These are phyloP conservation scores for Buathra laborator DNA, from an alignment of 2,888 invertebrate genomes.

Conservation along the genomic window DNA sequence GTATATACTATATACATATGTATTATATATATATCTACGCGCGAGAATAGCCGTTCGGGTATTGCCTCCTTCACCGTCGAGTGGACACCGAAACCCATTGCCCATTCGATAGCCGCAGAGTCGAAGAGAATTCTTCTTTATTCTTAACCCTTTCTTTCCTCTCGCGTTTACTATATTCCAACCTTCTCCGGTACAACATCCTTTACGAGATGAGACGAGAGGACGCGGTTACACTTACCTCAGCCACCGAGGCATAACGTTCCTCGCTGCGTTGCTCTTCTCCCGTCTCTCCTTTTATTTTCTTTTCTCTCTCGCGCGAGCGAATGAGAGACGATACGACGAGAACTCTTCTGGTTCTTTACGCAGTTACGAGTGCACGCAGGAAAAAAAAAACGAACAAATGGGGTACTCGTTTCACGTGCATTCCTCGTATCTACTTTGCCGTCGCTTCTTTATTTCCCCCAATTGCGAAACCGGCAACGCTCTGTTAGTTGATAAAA, in stretches of 20 bases:
- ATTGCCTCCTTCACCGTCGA: slow-evolving; percentile 64
- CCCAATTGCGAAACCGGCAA: slow-evolving; percentile 9
- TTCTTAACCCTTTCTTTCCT: slow-evolving; percentile 20
- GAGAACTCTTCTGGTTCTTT: slow-evolving; percentile 49
- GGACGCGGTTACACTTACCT: slow-evolving; percentile 67
- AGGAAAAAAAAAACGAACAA: slow-evolving; percentile 10
- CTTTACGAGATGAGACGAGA: slow-evolving; percentile 57
- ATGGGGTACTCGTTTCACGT: slow-evolving; percentile 46
- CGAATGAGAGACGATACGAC: slow-evolving; percentile 6
- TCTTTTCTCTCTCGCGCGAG: slow-evolving; percentile 36
- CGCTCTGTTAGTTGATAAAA: slow-evolving; percentile 9
- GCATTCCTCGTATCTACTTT: slow-evolving; percentile 36
- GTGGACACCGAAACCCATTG: slow-evolving; percentile 64
- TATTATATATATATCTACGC: neutral
- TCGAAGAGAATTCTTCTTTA: neutral
- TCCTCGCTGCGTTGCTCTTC: slow-evolving; percentile 67
- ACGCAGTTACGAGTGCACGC: slow-evolving; percentile 41
- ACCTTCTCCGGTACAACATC: slow-evolving; percentile 45
- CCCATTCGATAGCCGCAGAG: slow-evolving; percentile 57
- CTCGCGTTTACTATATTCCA: slow-evolving; percentile 48
- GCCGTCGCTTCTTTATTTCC: slow-evolving; percentile 30
- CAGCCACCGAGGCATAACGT: slow-evolving; percentile 71
- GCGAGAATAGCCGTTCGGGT: slow-evolving; percentile 45
- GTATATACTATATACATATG: no score
- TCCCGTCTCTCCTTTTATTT: slow-evolving; percentile 61